These are phyloP conservation scores for Ciconia boyciana DNA, from an alignment of 2,113 vertebrate species.

Conservation along the genomic window DNA sequence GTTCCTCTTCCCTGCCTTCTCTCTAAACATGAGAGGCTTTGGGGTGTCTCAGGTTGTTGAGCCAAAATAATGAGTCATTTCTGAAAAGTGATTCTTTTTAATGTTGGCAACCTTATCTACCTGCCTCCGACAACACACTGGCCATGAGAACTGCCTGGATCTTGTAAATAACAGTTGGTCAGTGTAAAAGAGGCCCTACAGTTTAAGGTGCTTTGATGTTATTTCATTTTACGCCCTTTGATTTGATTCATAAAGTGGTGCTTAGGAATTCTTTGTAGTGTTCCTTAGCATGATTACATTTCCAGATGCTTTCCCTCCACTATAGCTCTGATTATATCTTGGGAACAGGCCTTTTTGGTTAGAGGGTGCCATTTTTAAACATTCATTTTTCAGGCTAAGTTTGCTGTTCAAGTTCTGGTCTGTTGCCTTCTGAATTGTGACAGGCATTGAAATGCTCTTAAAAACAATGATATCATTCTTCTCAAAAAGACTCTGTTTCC, in stretches of 20 bases:
- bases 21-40: neutral
- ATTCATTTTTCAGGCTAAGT: neutral
- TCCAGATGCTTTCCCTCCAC: constrained; percentile 21
- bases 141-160: neutral
- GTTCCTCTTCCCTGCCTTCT: neutral
- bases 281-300: neutral
- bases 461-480: neutral
- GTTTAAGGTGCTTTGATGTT: constrained; percentile 11
- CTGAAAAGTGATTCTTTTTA: neutral
- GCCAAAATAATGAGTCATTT: neutral
- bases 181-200: neutral
- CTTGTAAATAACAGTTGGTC: neutral
- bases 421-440: neutral
- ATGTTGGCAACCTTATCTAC: neutral
- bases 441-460: neutral
- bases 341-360: neutral
- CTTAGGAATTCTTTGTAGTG: constrained; percentile 6
- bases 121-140: neutral
- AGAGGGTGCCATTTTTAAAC: neutral
- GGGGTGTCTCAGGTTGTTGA: neutral
- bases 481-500: neutral
- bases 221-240: neutral
- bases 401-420: neutral
- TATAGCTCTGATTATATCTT: neutral
- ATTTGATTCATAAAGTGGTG: constrained; percentile 30